Evolutionary conservation across 2,797 vertebrate genomes (phyloP).

Genomic region (Peromyscus melanophrys): DNA sequence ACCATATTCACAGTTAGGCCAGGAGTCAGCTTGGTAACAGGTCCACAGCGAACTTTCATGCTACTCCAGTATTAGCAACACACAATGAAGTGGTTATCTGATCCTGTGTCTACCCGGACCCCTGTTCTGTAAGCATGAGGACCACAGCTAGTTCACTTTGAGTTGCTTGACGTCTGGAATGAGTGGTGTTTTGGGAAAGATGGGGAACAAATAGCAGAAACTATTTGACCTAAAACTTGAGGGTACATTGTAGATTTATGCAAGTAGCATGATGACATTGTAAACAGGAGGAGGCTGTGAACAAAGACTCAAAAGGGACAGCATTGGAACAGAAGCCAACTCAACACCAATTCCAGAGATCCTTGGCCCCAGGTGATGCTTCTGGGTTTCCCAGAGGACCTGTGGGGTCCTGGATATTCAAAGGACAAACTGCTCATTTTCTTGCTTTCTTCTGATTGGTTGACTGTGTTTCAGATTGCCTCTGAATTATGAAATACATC

Average conservation of each 20-base stretch:
- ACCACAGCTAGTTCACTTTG: background rate
- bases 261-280: background rate
- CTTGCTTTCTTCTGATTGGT: background rate
- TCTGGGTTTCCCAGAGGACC: background rate
- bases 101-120: background rate
- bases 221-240: background rate
- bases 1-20: background rate
- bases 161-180: background rate
- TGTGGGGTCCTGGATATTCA: background rate
- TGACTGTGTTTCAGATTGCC: background rate
- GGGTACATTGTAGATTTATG: background rate
- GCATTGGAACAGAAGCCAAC: background rate
- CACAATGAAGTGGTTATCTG: background rate
- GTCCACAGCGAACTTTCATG: background rate
- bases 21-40: background rate
- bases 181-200: background rate
- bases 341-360: background rate
- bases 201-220: background rate
- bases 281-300: fast-evolving
- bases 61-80: background rate
- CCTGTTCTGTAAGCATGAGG: background rate
- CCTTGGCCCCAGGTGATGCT: background rate
- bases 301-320: background rate
- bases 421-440: background rate
- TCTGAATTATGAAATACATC: background rate